phyloP scores from a whole-genome alignment of 2,113 vertebrate genomes.

The Tringa solitaria region DNA sequence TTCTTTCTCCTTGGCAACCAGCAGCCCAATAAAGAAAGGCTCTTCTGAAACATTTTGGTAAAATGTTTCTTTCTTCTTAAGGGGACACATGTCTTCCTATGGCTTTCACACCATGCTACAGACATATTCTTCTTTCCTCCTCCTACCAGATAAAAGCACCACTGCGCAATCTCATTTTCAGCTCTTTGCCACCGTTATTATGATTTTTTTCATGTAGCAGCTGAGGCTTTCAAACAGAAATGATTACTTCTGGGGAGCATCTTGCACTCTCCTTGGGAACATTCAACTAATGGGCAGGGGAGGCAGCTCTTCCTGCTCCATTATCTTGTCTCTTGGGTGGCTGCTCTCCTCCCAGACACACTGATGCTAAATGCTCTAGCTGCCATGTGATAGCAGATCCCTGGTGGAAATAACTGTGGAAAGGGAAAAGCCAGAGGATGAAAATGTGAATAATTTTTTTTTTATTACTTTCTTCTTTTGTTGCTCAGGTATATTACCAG shows the following conservation, averaged over 20 bases:
- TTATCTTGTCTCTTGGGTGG: slow-evolving; percentile 50
- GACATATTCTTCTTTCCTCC: background rate
- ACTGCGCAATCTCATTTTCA: background rate
- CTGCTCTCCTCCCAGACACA: background rate
- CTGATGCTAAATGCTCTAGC: background rate
- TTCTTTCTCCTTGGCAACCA: slow-evolving; percentile 54
- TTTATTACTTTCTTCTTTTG: background rate
- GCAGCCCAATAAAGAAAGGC: background rate
- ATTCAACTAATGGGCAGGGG: slow-evolving; percentile 46
- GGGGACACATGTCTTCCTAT: background rate
- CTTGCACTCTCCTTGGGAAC: background rate
- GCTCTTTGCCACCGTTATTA: slow-evolving; percentile 3
- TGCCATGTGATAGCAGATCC: background rate
- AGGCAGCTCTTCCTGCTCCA: slow-evolving; percentile 43
- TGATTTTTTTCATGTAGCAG: background rate
- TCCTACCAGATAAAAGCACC: background rate
- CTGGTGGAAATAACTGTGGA: background rate
- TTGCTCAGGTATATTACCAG: background rate
- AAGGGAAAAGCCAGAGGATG: background rate
- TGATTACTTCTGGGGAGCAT: slow-evolving; percentile 29
- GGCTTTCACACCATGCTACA: background rate
- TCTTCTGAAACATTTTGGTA: slow-evolving; percentile 18
- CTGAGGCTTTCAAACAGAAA: slow-evolving; percentile 37
- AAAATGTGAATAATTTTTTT: background rate
- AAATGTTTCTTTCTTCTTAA: slow-evolving; percentile 35